phyloP scores from a whole-genome alignment of 1,140 invertebrate species.

The Limonius californicus region DNA sequence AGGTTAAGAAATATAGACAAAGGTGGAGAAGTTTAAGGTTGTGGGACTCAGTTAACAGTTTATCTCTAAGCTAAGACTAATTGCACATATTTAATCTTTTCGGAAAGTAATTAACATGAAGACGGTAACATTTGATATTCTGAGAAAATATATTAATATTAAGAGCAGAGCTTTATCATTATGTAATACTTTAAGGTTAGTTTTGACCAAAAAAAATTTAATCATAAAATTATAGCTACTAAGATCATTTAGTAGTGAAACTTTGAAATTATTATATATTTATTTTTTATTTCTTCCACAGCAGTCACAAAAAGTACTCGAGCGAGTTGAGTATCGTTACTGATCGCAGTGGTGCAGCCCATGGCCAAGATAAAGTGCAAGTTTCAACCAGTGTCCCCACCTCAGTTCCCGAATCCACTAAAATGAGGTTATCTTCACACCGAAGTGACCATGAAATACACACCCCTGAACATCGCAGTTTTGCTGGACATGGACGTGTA shows the following conservation, averaged over 20 bases:
- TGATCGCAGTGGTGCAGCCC: constrained; percentile 20
- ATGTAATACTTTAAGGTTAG: too few species aligned
- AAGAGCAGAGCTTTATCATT: too few species aligned
- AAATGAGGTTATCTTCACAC: constrained; percentile 49
- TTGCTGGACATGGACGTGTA: constrained; percentile 24
- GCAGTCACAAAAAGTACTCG: constrained; percentile 46
- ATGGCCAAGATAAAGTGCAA: not conserved
- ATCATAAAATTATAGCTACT: too few species aligned
- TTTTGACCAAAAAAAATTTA: too few species aligned
- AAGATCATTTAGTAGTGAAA: not conserved
- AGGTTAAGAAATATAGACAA: too few species aligned
- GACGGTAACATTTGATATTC: too few species aligned
- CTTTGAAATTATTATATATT: not conserved
- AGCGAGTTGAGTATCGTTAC: constrained; percentile 50
- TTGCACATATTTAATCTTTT: too few species aligned
- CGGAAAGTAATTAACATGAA: too few species aligned
- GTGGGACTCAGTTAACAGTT: too few species aligned
- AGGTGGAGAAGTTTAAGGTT: too few species aligned
- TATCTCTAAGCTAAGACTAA: too few species aligned
- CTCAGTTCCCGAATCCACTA: constrained; percentile 32
- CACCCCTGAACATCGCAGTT: constrained; percentile 51
- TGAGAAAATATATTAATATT: too few species aligned
- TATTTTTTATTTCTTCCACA: not conserved
- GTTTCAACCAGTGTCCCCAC: constrained; percentile 26
- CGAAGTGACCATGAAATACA: constrained; percentile 60